Base-by-base conservation (phyloP, 2,113 vertebrate species). In the Ochotona princeps region DNA sequence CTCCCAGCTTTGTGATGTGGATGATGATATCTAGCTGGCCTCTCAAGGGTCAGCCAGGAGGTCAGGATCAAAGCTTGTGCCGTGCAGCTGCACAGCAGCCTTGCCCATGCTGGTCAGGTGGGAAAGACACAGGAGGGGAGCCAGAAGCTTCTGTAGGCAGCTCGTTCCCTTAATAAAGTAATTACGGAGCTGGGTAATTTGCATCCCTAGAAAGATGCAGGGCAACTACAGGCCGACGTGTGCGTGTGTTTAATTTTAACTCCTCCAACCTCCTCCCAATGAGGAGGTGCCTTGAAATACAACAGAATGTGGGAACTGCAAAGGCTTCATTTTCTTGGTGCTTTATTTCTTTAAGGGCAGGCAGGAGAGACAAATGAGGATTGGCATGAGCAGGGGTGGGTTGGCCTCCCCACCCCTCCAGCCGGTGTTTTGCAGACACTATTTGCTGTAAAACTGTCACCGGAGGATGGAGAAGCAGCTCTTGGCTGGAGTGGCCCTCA, bases 381-480 rank as follows among this genome's bases (percentile, higher is more conserved):
- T 8, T 32, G 61, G 38, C 35, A 0, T 1, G 87, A 54, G 47
- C 0, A 15, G 94, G 76, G 32, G 70, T 87, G 92, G 94, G 83
- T 20, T 28, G 30, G 82, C 89, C 74, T 83, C 2, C 54, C 23
- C 81, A 11, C 89, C 74, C 82, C 2, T 49, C 23, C 81, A 11
- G 32, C 80, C 7, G 0, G 11, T 82, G 38, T 38, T 66, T 32
- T 65, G 65, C 91, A 94, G 97, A 97, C 7, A 1, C 91, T 96
- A 96, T 97, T 97, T 97, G 93, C 57, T 95, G 32, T 96, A 94
- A 96, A 97, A 75, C 95, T 97, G 97, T 95, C 96, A 17, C 89
- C 63, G 61, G 95, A 97, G 96, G 91, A 97, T 97, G 66, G 95
- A 94, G 57, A 13, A 87, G 89, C n/a, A 65, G 87, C 75, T 97